These are phyloP conservation scores for Lissonota sp. DNA, from an alignment of 2,888 invertebrate species.

Conservation along the genomic window DNA sequence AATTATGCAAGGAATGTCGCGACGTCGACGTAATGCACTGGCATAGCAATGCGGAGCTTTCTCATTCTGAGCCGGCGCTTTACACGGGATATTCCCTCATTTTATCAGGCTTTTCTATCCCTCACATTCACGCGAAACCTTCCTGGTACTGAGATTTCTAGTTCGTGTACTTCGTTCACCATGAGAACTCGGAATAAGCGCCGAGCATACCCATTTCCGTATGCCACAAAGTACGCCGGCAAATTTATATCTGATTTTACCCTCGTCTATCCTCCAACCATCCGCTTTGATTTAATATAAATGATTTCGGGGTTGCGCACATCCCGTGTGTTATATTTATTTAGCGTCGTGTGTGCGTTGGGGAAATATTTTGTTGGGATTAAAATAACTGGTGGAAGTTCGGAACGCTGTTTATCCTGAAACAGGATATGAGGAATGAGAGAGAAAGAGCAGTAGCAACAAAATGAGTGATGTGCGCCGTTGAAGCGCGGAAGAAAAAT, in stretches of 20 bases:
- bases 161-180: too few relatives aligned
- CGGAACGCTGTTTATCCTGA: too few relatives aligned
- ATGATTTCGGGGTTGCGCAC: constrained; percentile 36
- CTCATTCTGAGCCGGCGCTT: constrained; percentile 20
- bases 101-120: neutral
- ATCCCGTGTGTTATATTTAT: constrained; percentile 14
- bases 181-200: constrained; percentile 8
- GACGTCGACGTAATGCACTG: constrained; percentile 65
- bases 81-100: neutral
- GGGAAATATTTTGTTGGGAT: constrained; percentile 56
- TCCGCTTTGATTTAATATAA: constrained; percentile 58
- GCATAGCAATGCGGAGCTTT: constrained; percentile 74
- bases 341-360: constrained; percentile 1
- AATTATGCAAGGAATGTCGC: constrained; percentile 80
- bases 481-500: neutral
- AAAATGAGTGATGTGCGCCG: neutral
- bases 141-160: constrained; percentile 7
- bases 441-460: neutral
- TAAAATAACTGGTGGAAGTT: constrained; percentile 36
- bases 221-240: constrained; percentile 32
- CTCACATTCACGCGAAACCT: constrained; percentile 17
- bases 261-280: constrained; percentile 21
- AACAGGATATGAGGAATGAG: neutral
- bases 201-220: constrained; percentile 37
- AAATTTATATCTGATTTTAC: constrained; percentile 53